Base-by-base conservation (phyloP, 2,113 vertebrate genomes). In the Larimichthys crocea region DNA sequence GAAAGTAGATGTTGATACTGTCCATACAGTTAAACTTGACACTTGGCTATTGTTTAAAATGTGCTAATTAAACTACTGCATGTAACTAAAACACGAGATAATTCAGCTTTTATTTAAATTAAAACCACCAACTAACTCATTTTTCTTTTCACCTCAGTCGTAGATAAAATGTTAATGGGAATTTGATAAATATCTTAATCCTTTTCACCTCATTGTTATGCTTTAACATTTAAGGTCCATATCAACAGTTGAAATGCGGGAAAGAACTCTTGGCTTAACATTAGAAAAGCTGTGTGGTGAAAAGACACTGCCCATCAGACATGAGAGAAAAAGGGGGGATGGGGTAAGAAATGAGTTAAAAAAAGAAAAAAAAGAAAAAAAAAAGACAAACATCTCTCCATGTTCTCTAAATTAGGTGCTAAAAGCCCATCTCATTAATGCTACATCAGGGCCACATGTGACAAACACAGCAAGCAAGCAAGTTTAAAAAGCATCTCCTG, bases 341-440 rank as follows among this genome's bases (percentile, higher is more conserved):
- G 84, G 86, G 78, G 64, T 52, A 9, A 73, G 74, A 80, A 79
- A 80, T 19, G 14, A 63, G 29, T 40, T 40, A 31, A 31, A 31
- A 61, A 35, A 3, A 17, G 5, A 4, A 12, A 4, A 16, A 14
- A 6, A 31, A 31, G 31, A 7, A 8, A 11, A 46, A 83, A 83
- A 88, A 89, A 91, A 66, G 83, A 88, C 86, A 87, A 93, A 93
- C 87, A 93, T 92, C 68, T 81, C 81, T 79, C 60, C 74, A 74
- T 77, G 76, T 79, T 83, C 78, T 83, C 78, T 89, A 85, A 93
- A 93, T 91, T 59, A 92, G 89, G 90, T 83, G 88, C 74, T 92
- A 93, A 94, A 79, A 88, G 88, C 80, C 87, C 82, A 83, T 76
- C 87, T 84, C 89, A 90, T 92, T 86, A 89, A 89, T 83, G 91